These are phyloP conservation scores for Patagioenas fasciata DNA, from an alignment of 2,113 vertebrate species.

Conservation along the genomic window DNA sequence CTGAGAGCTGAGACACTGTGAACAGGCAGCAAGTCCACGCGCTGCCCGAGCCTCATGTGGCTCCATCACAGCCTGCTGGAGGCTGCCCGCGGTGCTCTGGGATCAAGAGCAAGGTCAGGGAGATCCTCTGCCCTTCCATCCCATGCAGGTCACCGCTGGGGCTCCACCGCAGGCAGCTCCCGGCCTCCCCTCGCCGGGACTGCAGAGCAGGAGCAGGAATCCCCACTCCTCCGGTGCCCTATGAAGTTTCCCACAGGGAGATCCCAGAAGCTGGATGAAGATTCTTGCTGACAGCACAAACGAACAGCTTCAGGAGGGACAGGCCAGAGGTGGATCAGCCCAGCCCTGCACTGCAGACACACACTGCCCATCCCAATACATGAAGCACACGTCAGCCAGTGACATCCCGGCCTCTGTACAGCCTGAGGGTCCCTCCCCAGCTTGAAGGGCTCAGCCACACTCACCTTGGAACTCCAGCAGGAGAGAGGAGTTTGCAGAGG, in stretches of 20 bases:
- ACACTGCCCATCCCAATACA: neutral
- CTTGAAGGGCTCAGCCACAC: neutral
- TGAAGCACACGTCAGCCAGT: fast-evolving
- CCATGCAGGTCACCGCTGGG: neutral
- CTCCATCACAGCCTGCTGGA: fast-evolving
- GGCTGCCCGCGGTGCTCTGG: fast-evolving
- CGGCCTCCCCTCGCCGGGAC: neutral
- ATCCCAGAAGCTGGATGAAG: neutral
- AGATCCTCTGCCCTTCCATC: neutral
- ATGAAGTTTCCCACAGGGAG: neutral
- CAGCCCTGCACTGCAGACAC: fast-evolving
- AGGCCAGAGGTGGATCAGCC: neutral
- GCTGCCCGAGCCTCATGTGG: fast-evolving
- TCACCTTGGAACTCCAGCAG: conserved; percentile 94
- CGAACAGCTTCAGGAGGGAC: neutral
- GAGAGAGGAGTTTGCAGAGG: conserved; percentile 87
- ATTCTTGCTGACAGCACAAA: neutral
- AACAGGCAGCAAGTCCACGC: fast-evolving
- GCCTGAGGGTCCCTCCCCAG: too few relatives aligned
- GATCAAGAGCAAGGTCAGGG: neutral
- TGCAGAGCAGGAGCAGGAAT: neutral
- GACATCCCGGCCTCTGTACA: neutral
- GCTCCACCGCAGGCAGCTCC: neutral
- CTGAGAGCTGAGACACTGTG: fast-evolving
- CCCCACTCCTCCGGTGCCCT: neutral